Evolutionary conservation across 1,140 invertebrate species (phyloP).

Genomic region (Conopomorpha cramerella): DNA sequence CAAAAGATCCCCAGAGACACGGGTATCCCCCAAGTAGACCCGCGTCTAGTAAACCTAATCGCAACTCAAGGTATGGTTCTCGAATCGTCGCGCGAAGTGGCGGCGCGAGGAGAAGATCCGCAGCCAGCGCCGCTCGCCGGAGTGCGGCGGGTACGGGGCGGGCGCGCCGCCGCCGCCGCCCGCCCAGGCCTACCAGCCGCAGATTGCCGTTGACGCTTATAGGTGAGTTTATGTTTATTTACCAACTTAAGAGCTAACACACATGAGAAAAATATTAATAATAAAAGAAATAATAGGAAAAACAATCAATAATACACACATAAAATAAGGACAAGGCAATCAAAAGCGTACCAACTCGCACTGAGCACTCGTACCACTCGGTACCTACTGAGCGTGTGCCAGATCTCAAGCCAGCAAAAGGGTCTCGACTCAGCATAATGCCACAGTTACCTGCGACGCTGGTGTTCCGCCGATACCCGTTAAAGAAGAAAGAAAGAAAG

Average conservation of each 20-base stretch:
- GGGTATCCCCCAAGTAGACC: slow-evolving; percentile 6
- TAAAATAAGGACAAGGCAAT: too few species aligned
- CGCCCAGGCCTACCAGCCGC: slow-evolving; percentile 31
- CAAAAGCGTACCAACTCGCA: too few species aligned
- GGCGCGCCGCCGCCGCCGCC: slow-evolving; percentile 33
- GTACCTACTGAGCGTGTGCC: too few species aligned
- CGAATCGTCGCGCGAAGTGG: slow-evolving; percentile 98
- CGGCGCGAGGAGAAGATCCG: slow-evolving; percentile 96
- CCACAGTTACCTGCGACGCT: too few species aligned
- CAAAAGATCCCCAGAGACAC: neutral
- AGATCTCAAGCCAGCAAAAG: too few species aligned
- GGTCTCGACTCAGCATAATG: too few species aligned
- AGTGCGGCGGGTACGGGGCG: slow-evolving; percentile 56
- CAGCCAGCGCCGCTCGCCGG: slow-evolving; percentile 78
- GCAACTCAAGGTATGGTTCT: slow-evolving; percentile 92
- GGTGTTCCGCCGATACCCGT: too few species aligned
- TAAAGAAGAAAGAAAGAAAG: too few species aligned
- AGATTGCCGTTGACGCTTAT: slow-evolving; percentile 38
- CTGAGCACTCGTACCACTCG: too few species aligned
- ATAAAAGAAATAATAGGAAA: slow-evolving; percentile 1
- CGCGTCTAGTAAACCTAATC: slow-evolving; percentile 37
- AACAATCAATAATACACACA: too few species aligned
- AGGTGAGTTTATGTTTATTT: slow-evolving; percentile 21
- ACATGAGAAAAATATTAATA: too few species aligned
- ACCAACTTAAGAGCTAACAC: too few species aligned